Base-by-base conservation (phyloP, 2,888 invertebrate genomes). In the Hypomecis atomaria region DNA sequence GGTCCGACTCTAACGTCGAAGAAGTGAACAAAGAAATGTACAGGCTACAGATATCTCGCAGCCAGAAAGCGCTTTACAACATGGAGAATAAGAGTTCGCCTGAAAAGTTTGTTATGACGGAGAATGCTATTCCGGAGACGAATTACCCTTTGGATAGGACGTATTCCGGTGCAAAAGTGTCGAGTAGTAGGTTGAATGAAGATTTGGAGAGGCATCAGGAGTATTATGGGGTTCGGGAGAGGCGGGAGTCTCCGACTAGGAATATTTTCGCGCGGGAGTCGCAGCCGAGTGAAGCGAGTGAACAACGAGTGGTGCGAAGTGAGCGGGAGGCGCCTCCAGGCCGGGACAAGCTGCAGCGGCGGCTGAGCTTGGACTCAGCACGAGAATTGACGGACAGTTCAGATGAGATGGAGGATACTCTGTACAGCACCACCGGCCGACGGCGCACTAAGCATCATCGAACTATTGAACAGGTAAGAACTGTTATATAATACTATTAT, bases 361-460 rank as follows among this genome's bases (percentile, higher is more conserved):
- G 96, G 47, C 89, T 96, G 66, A 96, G 96, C 54, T 82, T 96
- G 54, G 96, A 96, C 79, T 96, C 96, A 1, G 95, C 95, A 42
- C 89, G 96, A 40, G 96, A 95, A 66, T 88, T 96, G 50, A 95
- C 95, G 0, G 96, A 96, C 74, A 96, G 94, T 78, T 95, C 95
- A 8, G 95, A 95, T 70, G 96, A 96, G 70, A 81, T 94, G 33
- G 95, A 95, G 73, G 93, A 93, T 68, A 89, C 91, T 7, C 74
- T 89, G 69, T 93, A 93, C 78, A 91, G 93, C 72, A 94, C 94
- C 50, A 94, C 94, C 61, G 94, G 94, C 1, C 89, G 94, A 54
- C 86, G 94, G 49, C 93, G 94, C 40, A 87, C 91, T 13, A 93
- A 93, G 81, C 86, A 94, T 76, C 94, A 94, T 76, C 92, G 94